Conservation (phyloP, 2,888 invertebrate species). For the Lysandra bellargus region DNA sequence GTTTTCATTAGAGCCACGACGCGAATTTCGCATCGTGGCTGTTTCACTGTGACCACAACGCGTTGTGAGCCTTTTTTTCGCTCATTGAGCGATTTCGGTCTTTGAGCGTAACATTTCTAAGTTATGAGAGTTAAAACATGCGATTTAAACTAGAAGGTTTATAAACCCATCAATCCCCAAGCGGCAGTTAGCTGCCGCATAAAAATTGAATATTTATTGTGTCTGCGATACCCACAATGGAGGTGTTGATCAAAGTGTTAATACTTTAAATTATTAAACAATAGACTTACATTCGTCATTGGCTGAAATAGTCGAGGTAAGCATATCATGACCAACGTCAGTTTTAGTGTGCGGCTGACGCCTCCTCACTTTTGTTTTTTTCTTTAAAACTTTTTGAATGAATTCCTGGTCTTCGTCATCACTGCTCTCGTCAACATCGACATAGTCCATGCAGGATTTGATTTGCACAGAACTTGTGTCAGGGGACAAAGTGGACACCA, state of each 20-base stretch:
- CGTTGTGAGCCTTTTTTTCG: too few relatives aligned
- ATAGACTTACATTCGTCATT: conserved; percentile 60
- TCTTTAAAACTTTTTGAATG: conserved; percentile 58
- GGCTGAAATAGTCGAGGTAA: conserved; percentile 63
- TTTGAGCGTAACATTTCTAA: not conserved
- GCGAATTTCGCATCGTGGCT: too few relatives aligned
- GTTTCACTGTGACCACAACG: too few relatives aligned
- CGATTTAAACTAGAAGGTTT: not conserved
- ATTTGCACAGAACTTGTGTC: conserved; percentile 66
- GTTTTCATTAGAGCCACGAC: too few relatives aligned
- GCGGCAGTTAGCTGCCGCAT: too few relatives aligned
- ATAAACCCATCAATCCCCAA: not conserved
- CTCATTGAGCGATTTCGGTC: too few relatives aligned
- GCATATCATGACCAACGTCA: conserved; percentile 63
- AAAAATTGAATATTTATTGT: too few relatives aligned
- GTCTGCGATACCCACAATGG: too few relatives aligned
- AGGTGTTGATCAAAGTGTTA: not conserved
- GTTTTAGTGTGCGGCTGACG: conserved; percentile 63
- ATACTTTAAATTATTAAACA: not conserved
- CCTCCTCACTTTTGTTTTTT: conserved; percentile 64
- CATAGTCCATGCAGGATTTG: conserved; percentile 71
- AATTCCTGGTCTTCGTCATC: conserved; percentile 69
- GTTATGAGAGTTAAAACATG: not conserved
- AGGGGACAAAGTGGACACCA: conserved; percentile 81
- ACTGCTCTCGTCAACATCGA: conserved; percentile 70